Evolutionary conservation across 2,888 invertebrate species (phyloP), one percentile per base, ranked within the genome.

Genomic region (Tachystola acroxantha): DNA sequence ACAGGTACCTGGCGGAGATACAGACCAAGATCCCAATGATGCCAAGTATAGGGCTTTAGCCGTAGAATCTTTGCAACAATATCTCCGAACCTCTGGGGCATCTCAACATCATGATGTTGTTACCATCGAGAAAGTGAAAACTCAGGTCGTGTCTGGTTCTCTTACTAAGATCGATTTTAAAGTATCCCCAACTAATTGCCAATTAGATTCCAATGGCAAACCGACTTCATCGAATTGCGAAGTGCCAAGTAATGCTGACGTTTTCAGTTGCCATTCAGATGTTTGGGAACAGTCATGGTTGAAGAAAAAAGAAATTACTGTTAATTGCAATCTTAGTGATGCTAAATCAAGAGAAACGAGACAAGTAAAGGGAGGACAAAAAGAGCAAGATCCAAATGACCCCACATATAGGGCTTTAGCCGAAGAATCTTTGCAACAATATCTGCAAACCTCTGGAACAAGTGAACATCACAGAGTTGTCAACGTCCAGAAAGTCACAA

Each of bases 281-380:
- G 74, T 91, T 25, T 91, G 89, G 91, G 86, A 89, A 12, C 79
- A 74, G 34, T 71, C 85, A 0, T 92, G 91, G 92, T 24, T 88
- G 10, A 44, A 60, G 0, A 72, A 69, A 1, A 69, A 71, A 44
- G 64, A 88, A 31, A 51, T 55, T 9, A 27, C 22, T 3, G 49
- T 48, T 1, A 28, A 27, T 2, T 41, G 40, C 11, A 11, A n/a
- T 10, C 11, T 38, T 2, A 37, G 48, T 19, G 33, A 43, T 7
- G 12, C 39, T 10, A 32, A 39, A 3, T n/a, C 20, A 7, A 50
- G 46, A 42, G 16, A 2, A 1, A 53, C 53, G 36, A 35, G 47
- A 32, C 11, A 26, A 1, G 13, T 24, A 4, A 6, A 3, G n/a
- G 33, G 33, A 10, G 33, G 26, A 10, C 24, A n/a, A 10, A 13